A percentile compares a stretch with the other conserved stretches of the same genome.
Conservation (phyloP, 2,888 invertebrate species). For the Onchidella celtica region DNA sequence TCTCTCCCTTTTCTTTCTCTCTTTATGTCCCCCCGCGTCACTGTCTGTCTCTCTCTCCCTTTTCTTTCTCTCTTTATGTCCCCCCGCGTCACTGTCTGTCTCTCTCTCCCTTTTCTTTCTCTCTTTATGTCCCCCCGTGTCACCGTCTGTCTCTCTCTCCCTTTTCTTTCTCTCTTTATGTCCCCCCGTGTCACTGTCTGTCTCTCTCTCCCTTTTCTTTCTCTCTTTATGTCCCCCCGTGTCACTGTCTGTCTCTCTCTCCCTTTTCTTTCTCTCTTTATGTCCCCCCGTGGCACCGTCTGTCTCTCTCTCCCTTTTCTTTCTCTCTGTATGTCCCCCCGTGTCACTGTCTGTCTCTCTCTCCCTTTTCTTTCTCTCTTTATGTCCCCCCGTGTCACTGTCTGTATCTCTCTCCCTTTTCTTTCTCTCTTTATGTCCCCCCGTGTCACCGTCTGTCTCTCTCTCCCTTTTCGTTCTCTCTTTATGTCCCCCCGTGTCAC, state of each 20-base stretch:
- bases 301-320: background rate
- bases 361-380: background rate
- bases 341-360: background rate
- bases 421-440: too few relatives aligned
- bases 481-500: too few relatives aligned
- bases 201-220: background rate
- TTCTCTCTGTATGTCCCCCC: too few relatives aligned
- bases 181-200: too few relatives aligned
- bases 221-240: background rate
- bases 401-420: background rate
- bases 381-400: background rate
- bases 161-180: too few relatives aligned
- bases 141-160: background rate
- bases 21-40: background rate
- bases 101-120: too few relatives aligned
- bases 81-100: too few relatives aligned
- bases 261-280: background rate
- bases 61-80: too few relatives aligned
- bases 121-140: too few relatives aligned
- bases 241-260: background rate
- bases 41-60: background rate
- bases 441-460: too few relatives aligned
- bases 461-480: too few relatives aligned
- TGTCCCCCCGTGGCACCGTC: background rate
- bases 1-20: background rate